phyloP scores from a whole-genome alignment of 2,797 vertebrate genomes.

The Vipera ursinii region DNA sequence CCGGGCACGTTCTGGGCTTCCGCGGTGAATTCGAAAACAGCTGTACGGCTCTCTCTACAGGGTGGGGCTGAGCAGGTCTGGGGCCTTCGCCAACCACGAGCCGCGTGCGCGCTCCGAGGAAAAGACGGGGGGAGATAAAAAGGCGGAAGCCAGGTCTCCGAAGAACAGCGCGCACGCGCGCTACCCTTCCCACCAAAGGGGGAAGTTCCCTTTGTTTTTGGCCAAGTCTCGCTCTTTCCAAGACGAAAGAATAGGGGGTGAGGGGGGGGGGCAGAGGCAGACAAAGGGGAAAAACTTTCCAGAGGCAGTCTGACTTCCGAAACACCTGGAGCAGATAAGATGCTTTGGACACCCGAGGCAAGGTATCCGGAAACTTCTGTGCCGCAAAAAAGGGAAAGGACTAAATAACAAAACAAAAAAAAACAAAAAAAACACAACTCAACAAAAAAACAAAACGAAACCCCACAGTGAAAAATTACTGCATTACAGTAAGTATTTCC shows the following conservation, averaged over 20 bases:
- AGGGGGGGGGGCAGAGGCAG: constrained; percentile 17
- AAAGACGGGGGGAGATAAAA: constrained; percentile 43
- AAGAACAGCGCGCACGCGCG: constrained; percentile 38
- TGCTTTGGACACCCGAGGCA: constrained; percentile 62
- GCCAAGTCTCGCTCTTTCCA: constrained; percentile 44
- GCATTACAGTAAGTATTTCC: constrained; percentile 92
- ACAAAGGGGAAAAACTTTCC: constrained; percentile 39
- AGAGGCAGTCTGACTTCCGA: constrained; percentile 45
- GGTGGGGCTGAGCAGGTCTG: neutral
- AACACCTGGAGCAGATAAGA: constrained; percentile 61
- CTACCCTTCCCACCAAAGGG: constrained; percentile 43
- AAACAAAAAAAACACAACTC: too few species aligned
- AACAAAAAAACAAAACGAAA: neutral
- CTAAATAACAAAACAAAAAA: constrained; percentile 21
- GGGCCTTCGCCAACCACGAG: neutral
- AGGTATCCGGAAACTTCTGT: constrained; percentile 62
- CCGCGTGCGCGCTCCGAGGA: constrained; percentile 26
- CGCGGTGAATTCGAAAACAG: neutral
- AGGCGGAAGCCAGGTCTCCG: constrained; percentile 37
- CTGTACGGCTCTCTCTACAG: neutral
- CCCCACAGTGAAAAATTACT: constrained; percentile 56
- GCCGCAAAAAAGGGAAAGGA: constrained; percentile 55
- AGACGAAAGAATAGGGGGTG: constrained; percentile 8
- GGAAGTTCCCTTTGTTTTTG: constrained; percentile 43
- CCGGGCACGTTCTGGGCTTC: neutral